phyloP scores from a whole-genome alignment of 92 coral and sea anemone genomes.

The Chrysogorgia sp. region DNA sequence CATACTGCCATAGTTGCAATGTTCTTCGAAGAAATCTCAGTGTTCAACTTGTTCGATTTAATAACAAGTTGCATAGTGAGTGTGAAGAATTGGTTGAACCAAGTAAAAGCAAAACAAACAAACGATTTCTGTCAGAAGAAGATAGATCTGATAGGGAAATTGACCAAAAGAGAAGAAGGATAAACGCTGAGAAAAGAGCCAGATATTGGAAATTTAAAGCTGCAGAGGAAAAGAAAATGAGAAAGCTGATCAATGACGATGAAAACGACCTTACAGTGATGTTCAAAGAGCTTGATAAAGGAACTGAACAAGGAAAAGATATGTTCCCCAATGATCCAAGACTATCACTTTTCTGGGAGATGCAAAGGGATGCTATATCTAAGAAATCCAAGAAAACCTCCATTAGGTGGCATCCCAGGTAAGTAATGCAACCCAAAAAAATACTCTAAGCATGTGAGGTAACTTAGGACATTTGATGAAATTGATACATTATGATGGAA shows the following conservation, averaged over 20 bases:
- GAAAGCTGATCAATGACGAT: neutral
- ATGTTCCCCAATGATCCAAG: constrained; percentile 31
- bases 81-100: neutral
- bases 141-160: constrained; percentile 9
- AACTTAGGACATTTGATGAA: neutral
- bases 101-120: constrained; percentile 1
- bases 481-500: neutral
- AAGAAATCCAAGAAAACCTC: neutral
- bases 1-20: constrained; percentile 23
- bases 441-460: no score
- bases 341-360: constrained; percentile 40
- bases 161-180: constrained; percentile 23
- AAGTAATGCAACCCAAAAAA: neutral
- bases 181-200: constrained; percentile 33
- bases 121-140: constrained; percentile 3
- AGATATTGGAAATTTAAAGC: constrained; percentile 34
- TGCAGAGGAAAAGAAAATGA: constrained; percentile 29
- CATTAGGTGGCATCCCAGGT: constrained; percentile 46
- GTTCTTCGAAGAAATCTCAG: constrained; percentile 3
- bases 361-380: constrained; percentile 35
- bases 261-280: constrained; percentile 23
- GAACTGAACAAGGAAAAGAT: neutral
- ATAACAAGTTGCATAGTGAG: neutral
- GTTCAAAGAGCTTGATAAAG: constrained; percentile 6
- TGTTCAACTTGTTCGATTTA: neutral